A percentile compares a stretch with the other conserved stretches of the same genome.
Evolutionary conservation across 2,113 vertebrate genomes (phyloP).

Genomic region (Dasyornis broadbenti): DNA sequence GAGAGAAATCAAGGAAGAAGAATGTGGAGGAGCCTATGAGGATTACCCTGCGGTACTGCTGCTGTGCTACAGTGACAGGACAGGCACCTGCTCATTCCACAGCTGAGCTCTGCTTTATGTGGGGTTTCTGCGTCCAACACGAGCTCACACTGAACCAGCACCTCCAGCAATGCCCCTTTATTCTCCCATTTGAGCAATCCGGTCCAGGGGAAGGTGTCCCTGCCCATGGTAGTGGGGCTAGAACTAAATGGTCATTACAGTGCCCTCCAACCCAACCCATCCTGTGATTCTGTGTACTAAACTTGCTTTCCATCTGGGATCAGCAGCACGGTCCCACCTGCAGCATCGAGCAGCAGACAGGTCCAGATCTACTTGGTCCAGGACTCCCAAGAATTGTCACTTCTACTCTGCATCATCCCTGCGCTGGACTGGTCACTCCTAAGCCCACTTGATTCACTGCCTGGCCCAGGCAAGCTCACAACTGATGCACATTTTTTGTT

Average conservation of each 20-base stretch:
- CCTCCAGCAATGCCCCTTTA: neutral
- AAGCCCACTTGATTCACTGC: neutral
- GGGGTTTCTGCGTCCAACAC: accelerated
- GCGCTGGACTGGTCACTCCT: neutral
- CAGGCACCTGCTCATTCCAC: neutral
- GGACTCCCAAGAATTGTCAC: neutral
- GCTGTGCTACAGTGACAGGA: neutral
- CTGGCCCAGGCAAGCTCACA: neutral
- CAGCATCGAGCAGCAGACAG: accelerated
- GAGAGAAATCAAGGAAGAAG: neutral
- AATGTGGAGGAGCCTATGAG: neutral
- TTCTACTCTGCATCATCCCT: neutral
- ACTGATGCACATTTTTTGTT: neutral
- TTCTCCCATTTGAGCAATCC: neutral
- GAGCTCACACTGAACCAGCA: neutral
- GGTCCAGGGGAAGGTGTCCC: neutral
- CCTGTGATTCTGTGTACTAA: accelerated
- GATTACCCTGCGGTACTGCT: accelerated
- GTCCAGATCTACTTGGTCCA: neutral
- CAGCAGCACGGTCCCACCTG: neutral
- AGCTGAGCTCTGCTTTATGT: neutral
- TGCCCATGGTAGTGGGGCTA: neutral
- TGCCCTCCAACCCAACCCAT: neutral
- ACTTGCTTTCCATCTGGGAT: neutral
- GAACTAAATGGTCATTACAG: neutral